A percentile compares a stretch with the other conserved stretches of the same genome.
phyloP scores from a whole-genome alignment of 2,797 vertebrate genomes.

The Dipus sagitta region DNA sequence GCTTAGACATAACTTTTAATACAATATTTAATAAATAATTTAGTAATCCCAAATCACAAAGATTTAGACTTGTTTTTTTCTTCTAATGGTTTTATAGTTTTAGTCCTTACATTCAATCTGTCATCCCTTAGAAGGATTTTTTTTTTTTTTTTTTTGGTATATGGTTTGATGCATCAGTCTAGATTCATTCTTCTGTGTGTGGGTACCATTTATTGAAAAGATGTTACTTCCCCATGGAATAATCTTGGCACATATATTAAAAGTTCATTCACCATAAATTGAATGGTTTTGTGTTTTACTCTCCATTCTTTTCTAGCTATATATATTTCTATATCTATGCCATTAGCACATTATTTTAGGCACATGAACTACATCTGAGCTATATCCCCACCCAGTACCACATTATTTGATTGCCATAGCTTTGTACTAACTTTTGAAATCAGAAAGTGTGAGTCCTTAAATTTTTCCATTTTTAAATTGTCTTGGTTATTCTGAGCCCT shows the following conservation, averaged over 20 bases:
- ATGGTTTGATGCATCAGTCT: not conserved
- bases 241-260: not conserved
- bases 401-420: not conserved
- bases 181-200: not conserved
- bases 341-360: not conserved
- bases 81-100: slow-evolving; percentile 44
- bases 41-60: not conserved
- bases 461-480: not conserved
- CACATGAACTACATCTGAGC: not conserved
- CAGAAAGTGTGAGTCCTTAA: not conserved
- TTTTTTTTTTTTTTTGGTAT: not conserved
- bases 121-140: not conserved
- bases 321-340: not conserved
- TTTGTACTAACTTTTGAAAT: slow-evolving; percentile 20
- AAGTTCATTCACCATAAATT: not conserved
- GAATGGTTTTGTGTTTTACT: not conserved
- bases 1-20: not conserved
- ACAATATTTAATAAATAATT: not conserved
- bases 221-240: not conserved
- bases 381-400: not conserved
- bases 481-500: not conserved
- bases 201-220: not conserved
- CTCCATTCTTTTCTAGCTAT: not conserved
- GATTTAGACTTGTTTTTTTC: not conserved
- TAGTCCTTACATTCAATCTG: not conserved